A percentile compares a stretch with the other conserved stretches of the same genome.
Evolutionary conservation across 2,113 vertebrate genomes (phyloP).

Genomic region (Mormoops blainvillei): DNA sequence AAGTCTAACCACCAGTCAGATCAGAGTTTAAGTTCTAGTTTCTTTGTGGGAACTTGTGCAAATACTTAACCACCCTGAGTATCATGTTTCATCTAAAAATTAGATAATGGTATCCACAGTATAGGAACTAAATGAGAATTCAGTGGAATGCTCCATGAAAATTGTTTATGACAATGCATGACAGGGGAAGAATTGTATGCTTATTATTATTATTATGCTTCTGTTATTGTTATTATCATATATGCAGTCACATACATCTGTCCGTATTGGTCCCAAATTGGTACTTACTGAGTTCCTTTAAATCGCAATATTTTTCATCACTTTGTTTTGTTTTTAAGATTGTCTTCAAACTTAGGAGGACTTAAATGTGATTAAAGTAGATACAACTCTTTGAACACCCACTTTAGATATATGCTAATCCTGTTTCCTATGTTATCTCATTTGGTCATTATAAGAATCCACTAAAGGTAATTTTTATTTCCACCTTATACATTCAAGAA

Average conservation of each 20-base stretch:
- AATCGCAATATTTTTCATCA: not conserved
- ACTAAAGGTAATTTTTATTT: not conserved
- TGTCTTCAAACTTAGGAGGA: not conserved
- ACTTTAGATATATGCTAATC: too few relatives aligned
- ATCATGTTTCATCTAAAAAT: not conserved
- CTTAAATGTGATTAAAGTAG: not conserved
- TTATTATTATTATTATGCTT: not conserved
- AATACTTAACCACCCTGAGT: not conserved
- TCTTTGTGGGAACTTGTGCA: not conserved
- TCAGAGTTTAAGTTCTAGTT: not conserved
- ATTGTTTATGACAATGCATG: accelerated
- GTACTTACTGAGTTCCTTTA: not conserved
- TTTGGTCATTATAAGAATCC: not conserved
- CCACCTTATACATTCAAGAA: not conserved
- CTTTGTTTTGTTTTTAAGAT: not conserved
- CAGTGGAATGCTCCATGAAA: too few relatives aligned
- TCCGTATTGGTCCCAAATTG: not conserved
- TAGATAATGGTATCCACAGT: not conserved
- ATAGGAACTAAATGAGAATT: not conserved
- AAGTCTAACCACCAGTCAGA: not conserved
- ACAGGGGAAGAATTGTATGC: accelerated
- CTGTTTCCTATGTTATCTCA: not conserved
- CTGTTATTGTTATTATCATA: not conserved
- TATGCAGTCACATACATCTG: not conserved
- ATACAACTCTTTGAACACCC: not conserved